A percentile compares a stretch with the other conserved stretches of the same genome.
phyloP scores from a whole-genome alignment of 2,888 invertebrate species.

The Adelognathus sp. region DNA sequence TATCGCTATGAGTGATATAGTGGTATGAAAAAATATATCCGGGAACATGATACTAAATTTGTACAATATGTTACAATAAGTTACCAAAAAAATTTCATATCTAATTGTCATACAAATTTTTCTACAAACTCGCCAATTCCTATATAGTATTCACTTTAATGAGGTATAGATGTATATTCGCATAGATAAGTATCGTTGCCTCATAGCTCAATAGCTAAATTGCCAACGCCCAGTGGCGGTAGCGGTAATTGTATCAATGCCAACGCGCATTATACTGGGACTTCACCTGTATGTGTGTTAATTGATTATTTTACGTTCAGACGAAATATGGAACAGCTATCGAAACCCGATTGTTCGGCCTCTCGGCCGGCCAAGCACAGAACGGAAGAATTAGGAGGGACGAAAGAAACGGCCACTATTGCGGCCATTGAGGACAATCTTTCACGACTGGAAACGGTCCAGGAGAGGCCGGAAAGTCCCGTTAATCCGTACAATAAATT shows the following conservation, averaged over 20 bases:
- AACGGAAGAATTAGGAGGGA: conserved; percentile 8
- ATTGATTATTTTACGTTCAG: conserved; percentile 5
- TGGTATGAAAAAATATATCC: too few species aligned
- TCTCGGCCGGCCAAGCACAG: not conserved
- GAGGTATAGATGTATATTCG: too few species aligned
- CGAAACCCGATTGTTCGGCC: conserved; percentile 4
- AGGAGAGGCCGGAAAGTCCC: conserved; percentile 64
- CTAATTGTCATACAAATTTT: too few species aligned
- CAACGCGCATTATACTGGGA: not conserved
- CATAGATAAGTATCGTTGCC: too few species aligned
- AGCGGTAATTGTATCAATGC: not conserved
- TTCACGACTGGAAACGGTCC: conserved; percentile 8
- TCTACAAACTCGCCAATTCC: too few species aligned
- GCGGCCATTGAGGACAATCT: conserved; percentile 18
- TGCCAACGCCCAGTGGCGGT: too few species aligned
- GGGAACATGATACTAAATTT: too few species aligned
- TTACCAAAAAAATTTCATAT: too few species aligned
- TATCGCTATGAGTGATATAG: too few species aligned
- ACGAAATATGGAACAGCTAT: conserved; percentile 8
- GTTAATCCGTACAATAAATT: conserved; percentile 72
- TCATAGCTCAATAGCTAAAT: too few species aligned
- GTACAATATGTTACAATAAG: too few species aligned
- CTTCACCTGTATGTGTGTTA: not conserved
- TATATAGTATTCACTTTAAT: too few species aligned
- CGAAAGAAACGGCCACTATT: not conserved